A percentile compares a stretch with the other conserved stretches of the same genome.
phyloP scores from a whole-genome alignment of 92 coral and sea anemone genomes.

The Umimayanthus chanpuru region DNA sequence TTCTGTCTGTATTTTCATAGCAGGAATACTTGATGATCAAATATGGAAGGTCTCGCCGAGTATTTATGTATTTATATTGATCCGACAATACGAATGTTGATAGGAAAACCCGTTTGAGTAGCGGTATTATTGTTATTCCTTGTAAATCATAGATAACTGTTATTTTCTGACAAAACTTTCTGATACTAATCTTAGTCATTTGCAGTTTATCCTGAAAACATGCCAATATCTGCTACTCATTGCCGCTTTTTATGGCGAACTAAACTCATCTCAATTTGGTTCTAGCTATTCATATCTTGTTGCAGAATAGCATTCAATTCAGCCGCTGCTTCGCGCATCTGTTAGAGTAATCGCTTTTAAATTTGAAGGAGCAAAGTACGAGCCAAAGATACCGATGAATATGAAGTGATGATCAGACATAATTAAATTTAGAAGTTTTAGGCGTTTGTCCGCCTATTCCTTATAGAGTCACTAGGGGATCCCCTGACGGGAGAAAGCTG shows the following conservation, averaged over 20 bases:
- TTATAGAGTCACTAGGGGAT: too few relatives aligned
- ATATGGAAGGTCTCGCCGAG: conserved; percentile 6
- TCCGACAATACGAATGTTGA: background rate
- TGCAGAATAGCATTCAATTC: too few relatives aligned
- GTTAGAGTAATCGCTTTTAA: background rate
- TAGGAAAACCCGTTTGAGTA: background rate
- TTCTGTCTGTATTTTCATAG: background rate
- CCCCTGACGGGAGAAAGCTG: too few relatives aligned
- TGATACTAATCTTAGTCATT: conserved; percentile 4
- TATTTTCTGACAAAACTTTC: conserved; percentile 46
- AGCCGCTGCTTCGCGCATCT: background rate
- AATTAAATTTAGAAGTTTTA: background rate
- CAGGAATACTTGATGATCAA: background rate
- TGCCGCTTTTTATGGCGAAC: background rate
- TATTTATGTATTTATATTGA: background rate
- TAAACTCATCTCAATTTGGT: background rate
- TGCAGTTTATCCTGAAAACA: background rate
- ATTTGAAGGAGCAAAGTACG: background rate
- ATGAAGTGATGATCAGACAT: background rate
- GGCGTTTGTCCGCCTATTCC: background rate
- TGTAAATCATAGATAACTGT: background rate
- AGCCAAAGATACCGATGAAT: background rate
- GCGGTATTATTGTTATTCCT: conserved; percentile 31
- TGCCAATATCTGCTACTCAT: background rate
- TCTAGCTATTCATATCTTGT: background rate